Evolutionary conservation across 1,140 invertebrate species (phyloP).

Genomic region (Lordiphosa collinella): DNA sequence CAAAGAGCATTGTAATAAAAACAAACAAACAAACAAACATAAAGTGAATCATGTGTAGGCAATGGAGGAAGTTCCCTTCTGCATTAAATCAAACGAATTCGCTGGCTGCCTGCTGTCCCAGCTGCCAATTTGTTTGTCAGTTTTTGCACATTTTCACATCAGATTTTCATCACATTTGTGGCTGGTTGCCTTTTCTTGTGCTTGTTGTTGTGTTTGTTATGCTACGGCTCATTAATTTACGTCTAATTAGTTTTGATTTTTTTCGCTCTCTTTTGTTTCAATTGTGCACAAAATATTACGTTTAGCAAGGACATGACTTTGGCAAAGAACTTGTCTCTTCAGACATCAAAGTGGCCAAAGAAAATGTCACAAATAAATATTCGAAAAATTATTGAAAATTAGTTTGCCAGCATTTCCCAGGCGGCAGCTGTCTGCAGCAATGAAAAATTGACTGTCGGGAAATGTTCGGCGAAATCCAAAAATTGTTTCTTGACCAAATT

Average conservation of each 20-base stretch:
- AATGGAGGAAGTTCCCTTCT: no score
- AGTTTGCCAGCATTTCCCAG: constrained; percentile 9
- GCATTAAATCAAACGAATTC: background rate
- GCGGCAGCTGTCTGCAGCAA: constrained; percentile 50
- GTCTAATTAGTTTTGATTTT: constrained; percentile 76
- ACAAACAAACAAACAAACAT: constrained; percentile 3
- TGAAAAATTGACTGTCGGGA: constrained; percentile 58
- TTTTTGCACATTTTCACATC: constrained; percentile 67
- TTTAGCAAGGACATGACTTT: constrained; percentile 69
- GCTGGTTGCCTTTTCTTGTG: constrained; percentile 19
- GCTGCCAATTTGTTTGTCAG: constrained; percentile 70
- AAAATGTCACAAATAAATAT: constrained; percentile 51
- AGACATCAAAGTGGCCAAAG: constrained; percentile 56
- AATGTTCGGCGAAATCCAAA: constrained; percentile 1
- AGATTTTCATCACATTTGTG: constrained; percentile 66
- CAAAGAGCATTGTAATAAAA: background rate
- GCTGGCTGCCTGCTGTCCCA: constrained; percentile 30
- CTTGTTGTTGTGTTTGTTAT: constrained; percentile 23
- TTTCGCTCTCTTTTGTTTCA: constrained; percentile 37
- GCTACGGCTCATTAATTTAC: constrained; percentile 56
- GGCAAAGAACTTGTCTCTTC: constrained; percentile 70
- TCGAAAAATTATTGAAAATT: constrained; percentile 42
- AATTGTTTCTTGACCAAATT: constrained; percentile 56
- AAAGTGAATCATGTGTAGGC: no score
- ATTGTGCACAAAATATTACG: constrained; percentile 28